Base-by-base conservation (phyloP, 2,113 vertebrate species). In the Eolophus roseicapilla region DNA sequence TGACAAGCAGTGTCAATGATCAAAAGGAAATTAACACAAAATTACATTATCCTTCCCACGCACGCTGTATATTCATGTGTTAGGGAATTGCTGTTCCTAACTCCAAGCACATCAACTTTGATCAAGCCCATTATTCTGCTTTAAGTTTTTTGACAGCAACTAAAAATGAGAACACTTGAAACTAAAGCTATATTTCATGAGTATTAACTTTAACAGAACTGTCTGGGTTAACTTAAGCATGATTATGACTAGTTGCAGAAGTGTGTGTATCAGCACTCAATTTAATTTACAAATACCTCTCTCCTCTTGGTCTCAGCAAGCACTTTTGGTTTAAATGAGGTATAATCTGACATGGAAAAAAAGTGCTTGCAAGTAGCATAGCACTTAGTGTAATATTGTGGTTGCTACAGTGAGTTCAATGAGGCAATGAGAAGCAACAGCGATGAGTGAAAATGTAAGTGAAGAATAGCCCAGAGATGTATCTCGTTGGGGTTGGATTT, bases 21-120 rank as follows among this genome's bases (percentile, higher is more conserved):
- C 86, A 86, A 86, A 95, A 91, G 82, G 24, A 93, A 88, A 88
- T 90, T 71, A 94, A 84, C 43, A 75, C 60, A 75, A 50, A 93
- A 92, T 86, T 60, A 20, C 0, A 0, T 88, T 90, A 49, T 74
- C 43, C 29, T 86, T 89, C 92, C 86, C 71, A 71, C n/a, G 1
- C 35, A 11, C 3, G 3, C 27, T 69, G 16, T 70, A 21, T 83
- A 68, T 63, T 67, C 1, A 0, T 60, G 41, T 87, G 35, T 59
- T 81, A 39, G 41, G 74, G 87, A 83, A 88, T 23, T 63, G 55
- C 76, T 67, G 31, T 93, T 94, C 76, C 73, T 93, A 57, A 78
- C 44, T 95, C 89, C 9, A 7, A 28, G 33, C 68, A 81, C 70
- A 63, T 71, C 55, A 71, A 6, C 2, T 0, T 78, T 83, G 50